Conservation (phyloP, 2,888 invertebrate species). For the Protonemura montana region DNA sequence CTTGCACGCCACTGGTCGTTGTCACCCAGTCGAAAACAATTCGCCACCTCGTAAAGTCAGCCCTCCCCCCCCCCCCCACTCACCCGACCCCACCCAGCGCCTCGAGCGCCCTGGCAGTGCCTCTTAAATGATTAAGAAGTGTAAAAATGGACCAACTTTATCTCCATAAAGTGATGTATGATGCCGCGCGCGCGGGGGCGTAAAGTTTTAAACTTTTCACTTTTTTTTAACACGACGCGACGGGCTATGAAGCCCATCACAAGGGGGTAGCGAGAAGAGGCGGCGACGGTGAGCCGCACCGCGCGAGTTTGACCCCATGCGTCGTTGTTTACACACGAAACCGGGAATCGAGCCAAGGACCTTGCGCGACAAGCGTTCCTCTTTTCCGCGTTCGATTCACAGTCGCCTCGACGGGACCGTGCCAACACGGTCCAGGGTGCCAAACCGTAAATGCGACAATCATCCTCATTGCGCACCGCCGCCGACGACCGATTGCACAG, state of each 20-base stretch:
- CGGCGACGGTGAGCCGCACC: not conserved
- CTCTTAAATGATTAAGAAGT: constrained; percentile 4
- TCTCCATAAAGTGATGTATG: constrained; percentile 18
- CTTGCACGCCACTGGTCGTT: not conserved
- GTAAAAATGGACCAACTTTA: constrained; percentile 30
- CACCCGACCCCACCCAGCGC: not conserved
- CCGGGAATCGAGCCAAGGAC: constrained; percentile 32
- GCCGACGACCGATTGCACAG: no score
- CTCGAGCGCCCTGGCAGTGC: not conserved
- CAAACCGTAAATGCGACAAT: not conserved
- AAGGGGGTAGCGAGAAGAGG: not conserved
- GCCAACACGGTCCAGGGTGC: not conserved
- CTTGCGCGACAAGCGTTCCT: constrained; percentile 21
- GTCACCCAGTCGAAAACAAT: not conserved
- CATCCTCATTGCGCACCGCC: not conserved
- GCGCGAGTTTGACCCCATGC: constrained; percentile 9
- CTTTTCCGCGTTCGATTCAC: not conserved
- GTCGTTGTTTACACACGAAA: constrained; percentile 1
- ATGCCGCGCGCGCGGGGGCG: not conserved
- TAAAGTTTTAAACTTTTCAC: not conserved
- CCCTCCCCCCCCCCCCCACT: no score
- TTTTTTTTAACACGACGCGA: not conserved
- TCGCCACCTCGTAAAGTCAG: not conserved
- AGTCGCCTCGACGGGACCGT: not conserved
- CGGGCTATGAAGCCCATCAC: no score